Evolutionary conservation across 92 coral and sea anemone genomes (phyloP).

Genomic region (Porites evermanni): DNA sequence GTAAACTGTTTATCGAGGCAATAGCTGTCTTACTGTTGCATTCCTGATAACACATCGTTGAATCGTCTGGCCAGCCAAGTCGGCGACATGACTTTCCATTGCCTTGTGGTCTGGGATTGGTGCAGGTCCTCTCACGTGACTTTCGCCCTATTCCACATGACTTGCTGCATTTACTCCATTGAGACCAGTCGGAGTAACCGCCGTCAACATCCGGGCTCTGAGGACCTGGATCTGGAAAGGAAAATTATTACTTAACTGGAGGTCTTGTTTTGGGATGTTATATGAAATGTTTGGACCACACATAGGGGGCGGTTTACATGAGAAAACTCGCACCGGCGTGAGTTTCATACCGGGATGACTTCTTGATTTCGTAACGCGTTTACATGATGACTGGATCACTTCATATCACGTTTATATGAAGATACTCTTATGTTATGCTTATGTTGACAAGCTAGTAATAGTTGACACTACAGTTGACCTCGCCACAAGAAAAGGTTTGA

Average conservation of each 20-base stretch:
- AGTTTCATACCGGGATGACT: too few relatives aligned
- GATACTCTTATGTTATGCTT: too few relatives aligned
- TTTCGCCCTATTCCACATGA: slow-evolving; percentile 56
- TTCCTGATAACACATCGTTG: neutral
- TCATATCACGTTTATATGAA: too few relatives aligned
- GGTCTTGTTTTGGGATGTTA: too few relatives aligned
- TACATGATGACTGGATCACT: too few relatives aligned
- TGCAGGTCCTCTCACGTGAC: slow-evolving; percentile 63
- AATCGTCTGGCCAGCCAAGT: slow-evolving; percentile 21
- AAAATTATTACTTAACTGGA: neutral
- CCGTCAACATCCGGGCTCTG: slow-evolving; percentile 76
- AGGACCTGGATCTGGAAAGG: slow-evolving; percentile 40
- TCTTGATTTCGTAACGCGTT: too few relatives aligned
- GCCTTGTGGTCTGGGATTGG: slow-evolving; percentile 62
- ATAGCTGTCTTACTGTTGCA: slow-evolving; percentile 32
- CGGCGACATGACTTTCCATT: slow-evolving; percentile 53
- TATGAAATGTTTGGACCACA: too few relatives aligned
- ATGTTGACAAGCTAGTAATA: too few relatives aligned
- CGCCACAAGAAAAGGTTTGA: too few relatives aligned
- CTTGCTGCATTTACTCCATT: slow-evolving; percentile 56
- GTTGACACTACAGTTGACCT: too few relatives aligned
- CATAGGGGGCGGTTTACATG: too few relatives aligned
- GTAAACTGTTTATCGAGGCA: neutral
- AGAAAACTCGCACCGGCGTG: too few relatives aligned
- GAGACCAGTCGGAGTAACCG: slow-evolving; percentile 58